Evolutionary conservation across 2,888 invertebrate genomes (phyloP), one percentile per base, ranked within the genome.

Genomic region (Gari tellinella): DNA sequence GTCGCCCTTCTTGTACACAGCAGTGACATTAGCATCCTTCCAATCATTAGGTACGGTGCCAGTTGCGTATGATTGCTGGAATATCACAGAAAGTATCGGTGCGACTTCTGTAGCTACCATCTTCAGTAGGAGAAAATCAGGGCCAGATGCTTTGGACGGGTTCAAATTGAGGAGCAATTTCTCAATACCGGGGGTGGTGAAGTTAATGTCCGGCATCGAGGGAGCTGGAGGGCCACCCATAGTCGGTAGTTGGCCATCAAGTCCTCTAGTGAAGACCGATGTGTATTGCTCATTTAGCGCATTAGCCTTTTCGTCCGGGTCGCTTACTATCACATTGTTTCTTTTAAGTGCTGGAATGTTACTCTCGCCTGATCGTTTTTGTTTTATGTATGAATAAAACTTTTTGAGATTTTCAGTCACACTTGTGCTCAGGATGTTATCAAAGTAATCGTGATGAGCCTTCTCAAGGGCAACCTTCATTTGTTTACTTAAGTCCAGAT

Each of bases 251-350:
- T 60, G 40, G 14, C 52, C 58, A 31, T 19, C 14, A 14, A 56
- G 58, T 40, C 66, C 61, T 51, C 48, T 48, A 15, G 72, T 66
- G n/a, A n/a, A n/a, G n/a, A n/a, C n/a, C n/a, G n/a, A n/a, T n/a
- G n/a, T n/a, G n/a, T n/a, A n/a, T n/a, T 68, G 60, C 4, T 53
- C 15, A 37, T 66, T 72, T 41, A 66, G 19, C 12, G 55, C 62
- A 23, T 62, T 31, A 14, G 57, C 62, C 49, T 57, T 66, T n/a
- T 14, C 38, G 21, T 26, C 23, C 37, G 51, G 37, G 15, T 68
- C 48, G 31, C 15, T 53, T 10, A 37, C 19, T 37, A 37, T 37
- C 19, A 14, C 19, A 23, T 53, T 38, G 8, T 53, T 19, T 37
- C 17, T 38, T 19, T n/a, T 8, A 14, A n/a, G 37, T n/a, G n/a